Percentiles rank a stretch among this genome's conserved stretches.
Conservation (phyloP, 2,797 vertebrate genomes). For the Nannoperca obscura region DNA sequence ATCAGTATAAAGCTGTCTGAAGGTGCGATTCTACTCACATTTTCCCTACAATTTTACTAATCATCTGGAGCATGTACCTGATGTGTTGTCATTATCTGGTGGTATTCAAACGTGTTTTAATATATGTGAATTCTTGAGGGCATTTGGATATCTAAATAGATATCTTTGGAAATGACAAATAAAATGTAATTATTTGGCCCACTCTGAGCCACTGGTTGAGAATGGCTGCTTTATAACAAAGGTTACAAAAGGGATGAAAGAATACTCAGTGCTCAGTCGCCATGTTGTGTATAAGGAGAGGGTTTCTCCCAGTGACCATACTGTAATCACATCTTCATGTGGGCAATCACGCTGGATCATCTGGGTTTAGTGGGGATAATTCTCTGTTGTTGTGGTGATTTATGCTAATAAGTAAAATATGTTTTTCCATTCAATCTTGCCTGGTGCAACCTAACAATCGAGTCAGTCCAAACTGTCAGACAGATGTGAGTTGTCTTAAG, state of each 20-base stretch:
- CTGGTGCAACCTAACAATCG: conserved; percentile 27
- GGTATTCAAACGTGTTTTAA: too few species aligned
- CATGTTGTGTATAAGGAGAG: background rate
- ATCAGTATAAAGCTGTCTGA: conserved; percentile 1
- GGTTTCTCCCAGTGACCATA: background rate
- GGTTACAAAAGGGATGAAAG: fast-evolving
- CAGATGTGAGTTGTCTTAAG: conserved; percentile 30
- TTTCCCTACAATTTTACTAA: background rate
- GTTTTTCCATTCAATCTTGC: conserved; percentile 6
- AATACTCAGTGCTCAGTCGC: background rate
- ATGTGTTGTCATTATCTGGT: too few species aligned
- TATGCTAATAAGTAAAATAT: background rate
- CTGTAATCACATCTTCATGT: background rate
- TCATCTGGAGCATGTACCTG: background rate
- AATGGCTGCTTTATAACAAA: background rate
- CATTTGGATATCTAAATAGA: too few species aligned
- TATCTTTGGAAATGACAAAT: too few species aligned
- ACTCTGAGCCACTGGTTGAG: too few species aligned
- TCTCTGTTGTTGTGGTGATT: background rate
- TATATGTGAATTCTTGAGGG: too few species aligned
- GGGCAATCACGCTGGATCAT: background rate
- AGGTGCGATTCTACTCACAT: background rate
- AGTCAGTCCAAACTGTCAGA: conserved; percentile 20
- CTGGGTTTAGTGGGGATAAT: background rate
- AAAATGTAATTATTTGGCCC: too few species aligned